Percentiles rank a stretch among this genome's conserved stretches.
Evolutionary conservation across 35 echinoderm and acorn worm species (phyloP).

Genomic region (Anneissia japonica): DNA sequence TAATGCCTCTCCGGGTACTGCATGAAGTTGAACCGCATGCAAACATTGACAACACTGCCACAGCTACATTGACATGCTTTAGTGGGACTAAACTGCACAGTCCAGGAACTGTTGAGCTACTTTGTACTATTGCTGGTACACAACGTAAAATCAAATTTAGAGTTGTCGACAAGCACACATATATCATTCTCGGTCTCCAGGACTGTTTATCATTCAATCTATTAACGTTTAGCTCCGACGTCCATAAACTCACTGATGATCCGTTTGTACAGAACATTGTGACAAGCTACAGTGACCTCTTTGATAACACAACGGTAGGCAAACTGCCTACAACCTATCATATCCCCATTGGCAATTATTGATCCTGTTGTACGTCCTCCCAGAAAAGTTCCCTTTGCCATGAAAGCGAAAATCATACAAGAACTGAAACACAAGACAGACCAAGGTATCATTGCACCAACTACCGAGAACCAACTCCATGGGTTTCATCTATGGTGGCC

Average conservation of each 20-base stretch:
- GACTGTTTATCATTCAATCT: conserved; percentile 6
- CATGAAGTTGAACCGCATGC: not conserved
- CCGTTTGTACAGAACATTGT: not conserved
- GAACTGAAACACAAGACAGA: conserved; percentile 22
- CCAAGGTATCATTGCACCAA: conserved; percentile 11
- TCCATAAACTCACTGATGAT: not conserved
- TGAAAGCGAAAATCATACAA: conserved; percentile 31
- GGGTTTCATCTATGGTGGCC: conserved; percentile 53
- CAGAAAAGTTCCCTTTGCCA: conserved; percentile 30
- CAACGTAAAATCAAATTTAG: not conserved
- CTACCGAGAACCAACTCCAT: conserved; percentile 27
- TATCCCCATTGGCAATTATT: no score
- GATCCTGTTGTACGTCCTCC: conserved; percentile 30
- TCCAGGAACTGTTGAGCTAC: not conserved
- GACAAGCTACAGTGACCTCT: conserved; percentile 1
- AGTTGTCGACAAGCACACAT: conserved; percentile 4
- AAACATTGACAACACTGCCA: not conserved
- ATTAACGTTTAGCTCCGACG: not conserved
- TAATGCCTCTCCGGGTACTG: not conserved
- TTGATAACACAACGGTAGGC: conserved; percentile 14
- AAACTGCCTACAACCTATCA: conserved; percentile 7
- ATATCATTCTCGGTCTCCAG: not conserved
- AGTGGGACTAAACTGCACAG: not conserved
- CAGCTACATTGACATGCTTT: not conserved
- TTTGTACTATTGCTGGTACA: not conserved